Conservation (phyloP, 2,113 vertebrate species). For the Sigmodon hispidus region DNA sequence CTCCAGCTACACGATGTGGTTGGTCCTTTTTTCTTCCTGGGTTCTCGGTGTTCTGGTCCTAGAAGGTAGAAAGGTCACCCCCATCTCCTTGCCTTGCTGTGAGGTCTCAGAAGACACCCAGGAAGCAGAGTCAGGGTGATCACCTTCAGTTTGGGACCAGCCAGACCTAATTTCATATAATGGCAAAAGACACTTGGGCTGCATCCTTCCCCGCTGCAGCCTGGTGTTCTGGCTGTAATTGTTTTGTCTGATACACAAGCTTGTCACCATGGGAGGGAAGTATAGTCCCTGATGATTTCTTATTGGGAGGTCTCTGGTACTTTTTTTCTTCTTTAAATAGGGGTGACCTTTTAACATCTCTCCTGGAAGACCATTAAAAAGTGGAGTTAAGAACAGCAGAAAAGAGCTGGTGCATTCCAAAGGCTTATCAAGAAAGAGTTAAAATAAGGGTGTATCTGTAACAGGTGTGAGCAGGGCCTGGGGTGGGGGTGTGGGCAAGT, state of each 20-base stretch:
- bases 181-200: background rate
- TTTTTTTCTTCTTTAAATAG: background rate
- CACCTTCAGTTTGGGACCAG: background rate
- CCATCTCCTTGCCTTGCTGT: background rate
- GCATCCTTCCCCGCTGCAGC: fast-evolving
- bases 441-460: background rate
- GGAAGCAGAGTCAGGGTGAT: background rate
- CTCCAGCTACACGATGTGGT: fast-evolving
- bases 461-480: background rate
- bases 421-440: background rate
- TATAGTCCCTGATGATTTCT: background rate
- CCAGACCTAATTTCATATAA: background rate
- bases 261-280: background rate
- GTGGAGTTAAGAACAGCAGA: background rate
- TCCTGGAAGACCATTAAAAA: background rate
- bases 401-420: background rate
- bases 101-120: background rate
- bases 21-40: background rate
- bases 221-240: background rate
- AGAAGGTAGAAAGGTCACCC: background rate
- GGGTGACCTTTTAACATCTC: constrained; percentile 27
- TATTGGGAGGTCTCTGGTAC: background rate
- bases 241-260: background rate
- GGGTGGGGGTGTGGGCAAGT: background rate
- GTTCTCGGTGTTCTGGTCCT: background rate